phyloP scores from a whole-genome alignment of 2,113 vertebrate genomes.

The Leptosomus discolor region DNA sequence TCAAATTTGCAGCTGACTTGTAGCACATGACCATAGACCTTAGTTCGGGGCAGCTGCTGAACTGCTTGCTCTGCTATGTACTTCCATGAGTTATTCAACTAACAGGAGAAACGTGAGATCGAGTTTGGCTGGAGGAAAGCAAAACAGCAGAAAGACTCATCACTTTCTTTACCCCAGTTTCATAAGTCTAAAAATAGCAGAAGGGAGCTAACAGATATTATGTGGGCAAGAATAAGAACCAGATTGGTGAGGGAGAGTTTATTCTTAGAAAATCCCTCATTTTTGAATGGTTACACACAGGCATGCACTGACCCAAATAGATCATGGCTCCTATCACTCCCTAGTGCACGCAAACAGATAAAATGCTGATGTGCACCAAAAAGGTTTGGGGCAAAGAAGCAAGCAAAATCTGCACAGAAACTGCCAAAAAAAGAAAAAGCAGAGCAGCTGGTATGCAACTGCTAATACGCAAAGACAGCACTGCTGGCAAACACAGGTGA shows the following conservation, averaged over 20 bases:
- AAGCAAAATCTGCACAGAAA: background rate
- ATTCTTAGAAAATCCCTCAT: constrained; percentile 34
- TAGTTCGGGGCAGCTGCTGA: background rate
- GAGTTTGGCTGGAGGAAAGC: background rate
- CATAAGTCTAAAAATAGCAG: background rate
- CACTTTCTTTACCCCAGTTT: background rate
- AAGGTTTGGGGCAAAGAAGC: constrained; percentile 9
- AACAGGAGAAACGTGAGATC: background rate
- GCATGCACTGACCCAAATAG: constrained; percentile 37
- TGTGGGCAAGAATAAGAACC: constrained; percentile 13
- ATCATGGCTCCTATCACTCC: constrained; percentile 6
- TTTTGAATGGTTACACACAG: background rate
- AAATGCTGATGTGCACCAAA: constrained; percentile 12
- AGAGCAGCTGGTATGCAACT: background rate
- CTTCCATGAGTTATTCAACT: background rate
- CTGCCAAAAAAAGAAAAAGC: background rate
- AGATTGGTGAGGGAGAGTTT: background rate
- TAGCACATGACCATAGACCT: background rate
- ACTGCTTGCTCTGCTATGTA: background rate
- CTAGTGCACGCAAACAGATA: background rate
- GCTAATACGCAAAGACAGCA: constrained; percentile 16
- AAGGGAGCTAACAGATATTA: background rate
- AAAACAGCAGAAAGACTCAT: constrained; percentile 2
- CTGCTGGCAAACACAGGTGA: background rate
- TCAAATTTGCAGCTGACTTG: background rate